Evolutionary conservation across 92 coral and sea anemone species (phyloP).

Genomic region (Palythoa grandis): DNA sequence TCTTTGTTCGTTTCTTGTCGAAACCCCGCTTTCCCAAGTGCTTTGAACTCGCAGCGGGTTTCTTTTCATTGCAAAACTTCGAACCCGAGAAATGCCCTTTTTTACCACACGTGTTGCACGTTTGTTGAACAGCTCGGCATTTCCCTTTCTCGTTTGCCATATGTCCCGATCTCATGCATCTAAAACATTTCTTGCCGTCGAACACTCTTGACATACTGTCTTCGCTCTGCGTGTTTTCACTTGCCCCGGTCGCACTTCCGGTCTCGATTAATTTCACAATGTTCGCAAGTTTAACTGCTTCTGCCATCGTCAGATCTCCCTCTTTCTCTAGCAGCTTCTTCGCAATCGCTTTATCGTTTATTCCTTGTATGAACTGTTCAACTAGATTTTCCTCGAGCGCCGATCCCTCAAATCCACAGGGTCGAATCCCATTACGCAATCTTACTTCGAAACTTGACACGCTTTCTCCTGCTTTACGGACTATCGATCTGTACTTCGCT

Average conservation of each 20-base stretch:
- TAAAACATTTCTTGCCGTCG: constrained; percentile 31
- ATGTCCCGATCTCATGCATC: constrained; percentile 41
- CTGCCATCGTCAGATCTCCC: constrained; percentile 3
- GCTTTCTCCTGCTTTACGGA: neutral
- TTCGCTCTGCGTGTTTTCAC: neutral
- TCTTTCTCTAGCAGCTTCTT: constrained; percentile 38
- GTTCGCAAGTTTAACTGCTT: constrained; percentile 4
- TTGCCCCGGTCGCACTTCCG: constrained; percentile 11
- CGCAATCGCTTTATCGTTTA: neutral
- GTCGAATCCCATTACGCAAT: constrained; percentile 1
- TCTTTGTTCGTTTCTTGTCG: neutral
- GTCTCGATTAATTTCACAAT: constrained; percentile 29
- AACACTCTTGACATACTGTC: constrained; percentile 14
- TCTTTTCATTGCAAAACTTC: constrained; percentile 28
- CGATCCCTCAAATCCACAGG: neutral
- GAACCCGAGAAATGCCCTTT: constrained; percentile 52
- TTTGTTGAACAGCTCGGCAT: constrained; percentile 23
- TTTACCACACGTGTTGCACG: constrained; percentile 47
- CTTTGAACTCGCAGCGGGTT: constrained; percentile 2
- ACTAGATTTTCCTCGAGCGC: constrained; percentile 31
- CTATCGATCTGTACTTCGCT: neutral
- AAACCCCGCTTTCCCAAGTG: neutral
- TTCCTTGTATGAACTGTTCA: constrained; percentile 37
- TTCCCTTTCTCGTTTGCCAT: constrained; percentile 31
- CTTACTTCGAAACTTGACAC: neutral